Conservation (phyloP, 1,140 invertebrate genomes). For the Aethina tumida region DNA sequence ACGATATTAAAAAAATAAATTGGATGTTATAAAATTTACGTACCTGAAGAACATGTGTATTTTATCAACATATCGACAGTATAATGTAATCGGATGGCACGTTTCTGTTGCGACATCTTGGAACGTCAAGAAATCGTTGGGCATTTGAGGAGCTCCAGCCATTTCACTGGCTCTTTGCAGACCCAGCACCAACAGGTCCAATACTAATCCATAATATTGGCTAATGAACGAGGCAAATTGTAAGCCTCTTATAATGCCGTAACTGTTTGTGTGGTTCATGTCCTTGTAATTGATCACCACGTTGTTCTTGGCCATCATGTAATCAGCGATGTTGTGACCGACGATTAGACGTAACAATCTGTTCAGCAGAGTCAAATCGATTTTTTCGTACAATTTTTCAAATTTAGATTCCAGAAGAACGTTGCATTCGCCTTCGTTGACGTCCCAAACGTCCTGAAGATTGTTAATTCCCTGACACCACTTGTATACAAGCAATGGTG, state of each 20-base stretch:
- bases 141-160: conserved; percentile 97
- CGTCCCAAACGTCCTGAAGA: conserved; percentile 97
- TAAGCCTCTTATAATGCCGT: conserved; percentile 94
- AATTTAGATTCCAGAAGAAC: conserved; percentile 95
- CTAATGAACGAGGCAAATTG: conserved; percentile 99
- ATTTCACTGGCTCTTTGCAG: conserved; percentile 95
- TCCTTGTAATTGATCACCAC: conserved; percentile 99
- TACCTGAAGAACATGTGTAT: conserved; percentile 93
- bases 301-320: conserved; percentile 99
- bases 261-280: conserved; percentile 99
- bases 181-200: conserved; percentile 92
- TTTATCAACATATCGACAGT: conserved; percentile 93
- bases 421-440: conserved; percentile 95
- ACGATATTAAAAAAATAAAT: conserved; percentile 5
- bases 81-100: conserved; percentile 92
- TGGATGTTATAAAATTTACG: conserved; percentile 5
- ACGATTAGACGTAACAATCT: conserved; percentile 91
- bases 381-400: conserved; percentile 99
- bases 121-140: conserved; percentile 92
- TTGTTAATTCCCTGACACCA: conserved; percentile 99
- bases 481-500: conserved; percentile 95
- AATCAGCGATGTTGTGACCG: conserved; percentile 99
- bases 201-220: conserved; percentile 93
- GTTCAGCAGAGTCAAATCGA: conserved; percentile 96
- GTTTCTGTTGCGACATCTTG: conserved; percentile 88